phyloP scores from a whole-genome alignment of 2,888 invertebrate species.

The Ophion ellenae region DNA sequence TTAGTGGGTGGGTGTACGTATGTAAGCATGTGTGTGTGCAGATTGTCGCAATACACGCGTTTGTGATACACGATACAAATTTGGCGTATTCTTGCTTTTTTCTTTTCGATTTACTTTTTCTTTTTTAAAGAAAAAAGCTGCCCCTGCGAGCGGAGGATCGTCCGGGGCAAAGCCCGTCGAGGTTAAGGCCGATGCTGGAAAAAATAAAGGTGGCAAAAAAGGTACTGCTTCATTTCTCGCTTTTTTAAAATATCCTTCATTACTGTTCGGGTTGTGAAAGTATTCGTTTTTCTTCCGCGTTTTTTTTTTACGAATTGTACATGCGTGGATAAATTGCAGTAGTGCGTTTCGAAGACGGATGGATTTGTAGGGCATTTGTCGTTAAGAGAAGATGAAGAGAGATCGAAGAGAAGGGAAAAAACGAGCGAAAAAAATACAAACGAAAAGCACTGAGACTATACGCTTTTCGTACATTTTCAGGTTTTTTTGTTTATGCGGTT shows the following conservation, averaged over 20 bases:
- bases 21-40: not conserved
- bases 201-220: constrained; percentile 73
- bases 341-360: constrained; percentile 69
- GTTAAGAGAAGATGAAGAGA: constrained; percentile 63
- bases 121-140: constrained; percentile 69
- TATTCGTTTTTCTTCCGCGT: not conserved
- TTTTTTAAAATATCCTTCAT: too few species aligned
- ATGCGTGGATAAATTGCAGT: constrained; percentile 57
- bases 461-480: constrained; percentile 34
- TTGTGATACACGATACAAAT: not conserved
- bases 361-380: constrained; percentile 66
- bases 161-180: constrained; percentile 66
- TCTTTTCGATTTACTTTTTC: constrained; percentile 1
- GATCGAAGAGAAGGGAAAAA: constrained; percentile 11
- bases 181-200: constrained; percentile 66
- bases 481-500: not conserved
- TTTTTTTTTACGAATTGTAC: not conserved
- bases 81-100: not conserved
- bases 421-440: not conserved
- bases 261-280: not conserved
- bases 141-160: constrained; percentile 50
- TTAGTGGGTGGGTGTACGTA: too few species aligned
- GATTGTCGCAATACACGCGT: not conserved
- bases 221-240: constrained; percentile 53
- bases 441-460: not conserved